Conservation (phyloP, 1,140 invertebrate species). For the Drosophila kohkoa region DNA sequence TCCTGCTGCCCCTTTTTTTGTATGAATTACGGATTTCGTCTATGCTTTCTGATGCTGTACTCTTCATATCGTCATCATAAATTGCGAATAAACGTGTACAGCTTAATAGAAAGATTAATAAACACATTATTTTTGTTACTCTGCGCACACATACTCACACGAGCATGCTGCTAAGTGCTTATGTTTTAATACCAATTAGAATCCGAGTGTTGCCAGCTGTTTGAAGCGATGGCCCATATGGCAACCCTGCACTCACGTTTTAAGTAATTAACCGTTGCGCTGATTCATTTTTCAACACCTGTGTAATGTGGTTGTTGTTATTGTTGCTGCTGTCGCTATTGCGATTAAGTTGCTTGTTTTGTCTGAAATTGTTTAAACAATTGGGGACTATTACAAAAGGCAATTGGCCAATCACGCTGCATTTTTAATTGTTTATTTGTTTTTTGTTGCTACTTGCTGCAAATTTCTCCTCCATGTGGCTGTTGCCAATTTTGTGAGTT, state of each 20-base stretch:
- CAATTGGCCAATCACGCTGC: conserved; percentile 31
- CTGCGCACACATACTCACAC: background rate
- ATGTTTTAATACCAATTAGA: conserved; percentile 46
- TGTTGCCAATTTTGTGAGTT: conserved; percentile 46
- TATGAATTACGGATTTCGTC: background rate
- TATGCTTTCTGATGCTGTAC: conserved; percentile 19
- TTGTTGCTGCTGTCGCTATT: conserved; percentile 19
- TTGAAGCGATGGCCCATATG: conserved; percentile 12
- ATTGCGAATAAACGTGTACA: background rate
- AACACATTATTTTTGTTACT: conserved; percentile 30
- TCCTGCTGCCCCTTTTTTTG: conserved; percentile 1
- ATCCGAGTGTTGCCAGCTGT: conserved; percentile 46
- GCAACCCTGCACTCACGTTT: conserved; percentile 42
- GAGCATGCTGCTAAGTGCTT: no score
- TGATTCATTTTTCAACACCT: conserved; percentile 64
- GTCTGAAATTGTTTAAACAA: conserved; percentile 41
- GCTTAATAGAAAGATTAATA: conserved; percentile 12
- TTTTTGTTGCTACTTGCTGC: background rate
- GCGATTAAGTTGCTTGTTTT: conserved; percentile 13
- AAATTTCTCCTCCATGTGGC: conserved; percentile 25
- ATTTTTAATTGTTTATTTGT: conserved; percentile 31
- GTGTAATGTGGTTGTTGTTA: conserved; percentile 34
- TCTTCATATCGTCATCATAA: background rate
- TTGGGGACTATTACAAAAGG: conserved; percentile 20
- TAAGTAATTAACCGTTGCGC: conserved; percentile 51